These are phyloP conservation scores for Nannobrachium achirus DNA, from an alignment of 2,113 vertebrate species.

Conservation along the genomic window DNA sequence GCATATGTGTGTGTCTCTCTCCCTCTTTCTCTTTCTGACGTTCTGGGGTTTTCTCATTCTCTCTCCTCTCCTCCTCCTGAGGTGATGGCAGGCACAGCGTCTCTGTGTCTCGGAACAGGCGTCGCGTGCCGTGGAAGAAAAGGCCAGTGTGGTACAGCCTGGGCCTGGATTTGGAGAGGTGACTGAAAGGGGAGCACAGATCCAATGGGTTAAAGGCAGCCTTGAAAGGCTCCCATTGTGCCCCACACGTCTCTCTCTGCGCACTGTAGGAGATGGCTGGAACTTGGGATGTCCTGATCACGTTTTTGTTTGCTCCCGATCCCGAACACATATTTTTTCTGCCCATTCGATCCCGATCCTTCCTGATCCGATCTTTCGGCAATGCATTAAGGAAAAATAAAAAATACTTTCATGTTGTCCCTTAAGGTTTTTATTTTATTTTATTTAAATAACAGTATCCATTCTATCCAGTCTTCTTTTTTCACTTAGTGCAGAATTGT, in stretches of 20 bases:
- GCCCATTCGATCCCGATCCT: no score
- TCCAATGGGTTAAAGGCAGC: constrained; percentile 20
- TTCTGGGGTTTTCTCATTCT: not conserved
- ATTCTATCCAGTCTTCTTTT: no score
- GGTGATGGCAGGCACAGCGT: constrained; percentile 29
- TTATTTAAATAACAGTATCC: no score
- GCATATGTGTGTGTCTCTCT: no score
- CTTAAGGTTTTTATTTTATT: no score
- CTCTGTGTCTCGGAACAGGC: constrained; percentile 26
- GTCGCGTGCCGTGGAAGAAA: constrained; percentile 38
- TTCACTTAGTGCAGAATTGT: no score
- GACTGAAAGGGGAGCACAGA: constrained; percentile 22
- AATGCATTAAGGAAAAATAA: no score
- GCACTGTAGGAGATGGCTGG: constrained; percentile 31
- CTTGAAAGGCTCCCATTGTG: constrained; percentile 56
- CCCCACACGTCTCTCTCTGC: constrained; percentile 20
- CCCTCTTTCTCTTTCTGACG: not conserved
- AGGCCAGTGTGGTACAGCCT: constrained; percentile 44
- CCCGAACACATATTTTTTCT: no score
- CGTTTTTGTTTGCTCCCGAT: no score
- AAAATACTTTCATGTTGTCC: no score
- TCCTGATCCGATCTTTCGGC: no score
- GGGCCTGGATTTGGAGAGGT: constrained; percentile 29
- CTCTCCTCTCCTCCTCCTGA: constrained; percentile 15
- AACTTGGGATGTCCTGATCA: no score